phyloP scores from a whole-genome alignment of 2,113 vertebrate genomes.

The Cichladusa arquata region DNA sequence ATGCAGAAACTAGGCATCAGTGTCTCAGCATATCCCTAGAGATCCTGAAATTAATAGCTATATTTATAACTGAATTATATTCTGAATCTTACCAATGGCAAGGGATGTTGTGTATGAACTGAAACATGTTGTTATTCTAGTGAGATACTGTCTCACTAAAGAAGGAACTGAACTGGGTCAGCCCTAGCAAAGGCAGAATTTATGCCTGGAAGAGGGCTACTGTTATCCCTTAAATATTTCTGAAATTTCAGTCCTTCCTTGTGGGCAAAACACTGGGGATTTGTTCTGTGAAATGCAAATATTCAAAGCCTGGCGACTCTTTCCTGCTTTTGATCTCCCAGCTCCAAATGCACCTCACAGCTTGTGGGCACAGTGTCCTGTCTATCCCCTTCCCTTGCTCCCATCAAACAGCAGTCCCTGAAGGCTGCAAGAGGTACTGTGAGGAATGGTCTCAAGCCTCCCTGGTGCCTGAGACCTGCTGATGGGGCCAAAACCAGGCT shows the following conservation, averaged over 20 bases:
- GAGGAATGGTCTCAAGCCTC: neutral
- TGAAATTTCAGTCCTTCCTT: neutral
- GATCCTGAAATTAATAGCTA: slow-evolving; percentile 4
- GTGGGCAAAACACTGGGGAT: neutral
- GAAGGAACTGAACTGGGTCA: slow-evolving; percentile 18
- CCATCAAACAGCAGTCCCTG: neutral
- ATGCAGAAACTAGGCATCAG: neutral
- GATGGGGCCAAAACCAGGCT: neutral
- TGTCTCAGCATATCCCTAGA: neutral
- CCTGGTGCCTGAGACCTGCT: neutral
- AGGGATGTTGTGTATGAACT: neutral
- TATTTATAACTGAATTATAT: slow-evolving; percentile 13
- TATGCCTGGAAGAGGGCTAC: neutral
- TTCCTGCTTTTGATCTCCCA: neutral
- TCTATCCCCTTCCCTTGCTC: neutral
- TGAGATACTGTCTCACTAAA: neutral
- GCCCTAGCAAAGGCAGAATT: neutral
- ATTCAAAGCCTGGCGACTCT: accelerated
- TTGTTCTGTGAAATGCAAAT: neutral
- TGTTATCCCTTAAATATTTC: neutral
- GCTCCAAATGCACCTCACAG: neutral
- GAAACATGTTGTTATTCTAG: neutral
- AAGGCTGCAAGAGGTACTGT: accelerated
- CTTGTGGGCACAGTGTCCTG: accelerated
- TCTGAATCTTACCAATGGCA: neutral